Base-by-base conservation (phyloP, 2,888 invertebrate species). In the Folsomia manolachei region DNA sequence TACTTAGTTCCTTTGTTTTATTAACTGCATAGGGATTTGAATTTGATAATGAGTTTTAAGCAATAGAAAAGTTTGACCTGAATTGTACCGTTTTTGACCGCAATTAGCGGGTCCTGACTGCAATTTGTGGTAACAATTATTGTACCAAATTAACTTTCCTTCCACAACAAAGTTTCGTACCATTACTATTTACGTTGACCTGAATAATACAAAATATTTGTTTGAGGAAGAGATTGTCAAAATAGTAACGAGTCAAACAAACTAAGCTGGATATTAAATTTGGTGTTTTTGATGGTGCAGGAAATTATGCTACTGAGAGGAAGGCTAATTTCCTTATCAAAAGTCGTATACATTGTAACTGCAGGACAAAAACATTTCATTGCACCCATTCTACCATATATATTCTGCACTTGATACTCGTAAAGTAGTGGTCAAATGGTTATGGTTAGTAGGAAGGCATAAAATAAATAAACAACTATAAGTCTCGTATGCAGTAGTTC, bases 251-350 rank as follows among this genome's bases (percentile, higher is more conserved):
- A 56, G 56, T 21, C 56, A 56, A 56, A 21, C 19, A 56, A 56
- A 56, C 56, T 19, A 7, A 56, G n/a, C 56, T 56, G 18, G 39
- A 19, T n/a, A 56, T 56, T 56, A 14, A 7, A 19, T 56, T 14
- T 7, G 19, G 21, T 56, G 18, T 4, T 18, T 56, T 56, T 56
- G 56, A 56, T 56, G 56, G 19, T 56, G 56, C 27, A 66, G 65
- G 65, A 66, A 66, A 66, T 66, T 66, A 66, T 39, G 51, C 39
- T 66, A n/a, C 63, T 63, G 19, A 14, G 39, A 9, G 39, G 4
- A 9, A 39, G 4, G 39, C 39, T 39, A n/a, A n/a, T 39, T 39
- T 39, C 39, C 39, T 39, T 39, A 39, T 39, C 39, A 39, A 39
- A 39, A 39, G 39, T 39, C 39, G 39, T 39, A 39, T 39, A 39